Base-by-base conservation (phyloP, 1,140 invertebrate species). In the Zaprionus tsacasi region DNA sequence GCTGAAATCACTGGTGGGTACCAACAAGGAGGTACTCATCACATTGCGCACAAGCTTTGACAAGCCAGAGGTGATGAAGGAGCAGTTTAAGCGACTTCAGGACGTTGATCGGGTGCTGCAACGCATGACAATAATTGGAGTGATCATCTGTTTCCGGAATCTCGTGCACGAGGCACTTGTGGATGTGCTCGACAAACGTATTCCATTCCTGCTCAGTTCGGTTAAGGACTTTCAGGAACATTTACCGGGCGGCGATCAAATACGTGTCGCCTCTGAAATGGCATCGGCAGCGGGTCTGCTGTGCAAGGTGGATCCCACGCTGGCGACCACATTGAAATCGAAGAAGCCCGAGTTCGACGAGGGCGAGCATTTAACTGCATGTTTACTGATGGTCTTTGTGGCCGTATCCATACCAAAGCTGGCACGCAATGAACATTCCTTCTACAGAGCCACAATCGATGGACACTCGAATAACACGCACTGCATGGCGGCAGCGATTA, bases 401-500 rank as follows among this genome's bases (percentile, higher is more conserved):
- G 99, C 99, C 0, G 98, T 99, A 33, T 98, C 98, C 0, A 96
- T 99, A 79, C 99, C 99, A 4, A 98, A 98, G 93, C 94, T 99
- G n/a, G 98, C 99, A 1, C 95, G 97, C 60, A 96, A 95, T 78
- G 98, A 99, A 59, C 95, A 95, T 55, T 98, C 97, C 0, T 97
- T 97, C 77, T 98, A 98, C 93, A 93, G 96, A 83, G 97, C 98
- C 5, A 97, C 97, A 1, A 94, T 99, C 15, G 98, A 99, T 94
- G 98, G 97, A 0, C 98, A 99, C 92, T 95, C 97, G 1, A 99
- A 99, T 93, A 99, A 99, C 92, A 99, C 98, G 73, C 99, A 99
- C 92, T 99, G 99, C 87, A 96, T 99, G 93, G 97, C 98, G 2
- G 95, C 97, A 33, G 99, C 99, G 0, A 97, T 99, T 45, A 99